Percentiles rank a stretch among this genome's conserved stretches.
Conservation (phyloP, 2,888 invertebrate species). For the Lasius fuliginosus region DNA sequence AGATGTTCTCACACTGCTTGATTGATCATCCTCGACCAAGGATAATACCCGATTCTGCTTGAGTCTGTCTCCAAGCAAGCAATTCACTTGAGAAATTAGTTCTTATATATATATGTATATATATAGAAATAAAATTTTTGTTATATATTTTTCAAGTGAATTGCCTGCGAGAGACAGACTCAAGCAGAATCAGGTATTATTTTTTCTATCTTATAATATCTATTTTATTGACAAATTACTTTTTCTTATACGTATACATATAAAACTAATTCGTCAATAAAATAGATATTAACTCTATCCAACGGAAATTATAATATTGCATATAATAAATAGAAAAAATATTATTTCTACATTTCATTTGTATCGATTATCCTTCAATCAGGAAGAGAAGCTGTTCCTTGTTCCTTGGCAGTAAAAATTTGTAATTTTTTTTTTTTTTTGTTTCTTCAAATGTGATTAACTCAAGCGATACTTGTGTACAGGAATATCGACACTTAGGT, state of each 20-base stretch:
- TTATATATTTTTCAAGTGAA: not conserved
- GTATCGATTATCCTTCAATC: not conserved
- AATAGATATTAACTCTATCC: not conserved
- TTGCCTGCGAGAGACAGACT: not conserved
- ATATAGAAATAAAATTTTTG: no score
- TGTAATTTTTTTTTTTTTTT: slow-evolving; percentile 10
- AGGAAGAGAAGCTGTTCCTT: not conserved
- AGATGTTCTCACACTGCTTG: slow-evolving; percentile 40
- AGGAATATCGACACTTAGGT: not conserved
- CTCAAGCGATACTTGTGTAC: not conserved
- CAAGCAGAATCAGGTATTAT: slow-evolving; percentile 21
- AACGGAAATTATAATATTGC: not conserved
- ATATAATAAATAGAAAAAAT: not conserved
- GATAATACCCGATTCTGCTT: slow-evolving; percentile 20
- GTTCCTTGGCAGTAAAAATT: not conserved
- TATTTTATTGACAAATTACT: no score
- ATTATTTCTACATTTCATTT: not conserved
- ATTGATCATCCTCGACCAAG: slow-evolving; percentile 38
- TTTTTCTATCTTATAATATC: no score
- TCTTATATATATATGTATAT: no score
- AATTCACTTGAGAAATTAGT: not conserved
- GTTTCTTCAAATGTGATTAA: not conserved
- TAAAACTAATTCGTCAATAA: not conserved
- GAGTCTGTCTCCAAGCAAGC: not conserved
- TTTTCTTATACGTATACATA: no score